Evolutionary conservation across 2,113 vertebrate species (phyloP).

Genomic region (Eolophus roseicapilla): DNA sequence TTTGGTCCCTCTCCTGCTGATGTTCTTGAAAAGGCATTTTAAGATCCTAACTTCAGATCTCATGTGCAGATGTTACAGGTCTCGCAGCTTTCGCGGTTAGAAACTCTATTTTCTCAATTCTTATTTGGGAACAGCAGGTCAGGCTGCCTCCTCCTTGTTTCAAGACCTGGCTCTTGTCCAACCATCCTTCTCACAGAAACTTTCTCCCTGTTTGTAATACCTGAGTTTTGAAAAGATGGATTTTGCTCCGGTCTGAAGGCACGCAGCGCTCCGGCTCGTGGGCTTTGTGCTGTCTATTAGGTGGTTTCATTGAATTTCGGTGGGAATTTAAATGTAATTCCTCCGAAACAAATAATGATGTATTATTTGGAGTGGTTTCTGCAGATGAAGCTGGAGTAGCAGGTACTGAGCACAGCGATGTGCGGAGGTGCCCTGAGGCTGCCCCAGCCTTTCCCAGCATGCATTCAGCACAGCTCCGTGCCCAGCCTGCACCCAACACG

Average conservation of each 20-base stretch:
- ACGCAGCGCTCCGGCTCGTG: rapidly evolving
- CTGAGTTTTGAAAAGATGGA: neutral
- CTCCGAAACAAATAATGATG: slow-evolving; percentile 16
- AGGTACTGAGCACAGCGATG: neutral
- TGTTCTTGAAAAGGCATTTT: neutral
- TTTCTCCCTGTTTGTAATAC: neutral
- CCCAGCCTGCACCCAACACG: neutral
- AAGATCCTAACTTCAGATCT: neutral
- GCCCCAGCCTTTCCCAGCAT: neutral
- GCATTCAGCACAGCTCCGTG: rapidly evolving
- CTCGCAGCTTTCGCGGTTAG: rapidly evolving
- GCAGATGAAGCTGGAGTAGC: neutral
- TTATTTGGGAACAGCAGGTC: neutral
- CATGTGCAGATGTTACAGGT: neutral
- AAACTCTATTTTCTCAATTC: neutral
- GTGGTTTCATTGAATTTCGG: neutral
- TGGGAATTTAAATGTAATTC: slow-evolving; percentile 38
- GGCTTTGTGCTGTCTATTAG: neutral
- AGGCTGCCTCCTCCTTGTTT: neutral
- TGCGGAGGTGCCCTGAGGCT: neutral
- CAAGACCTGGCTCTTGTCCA: neutral
- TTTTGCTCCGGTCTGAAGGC: neutral
- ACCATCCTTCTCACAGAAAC: neutral
- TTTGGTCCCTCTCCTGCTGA: slow-evolving; percentile 21
- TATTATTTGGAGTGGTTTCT: neutral